Percentiles rank a stretch among this genome's conserved stretches.
These are phyloP conservation scores for Periplaneta americana DNA, from an alignment of 1,140 invertebrate species.

Conservation along the genomic window DNA sequence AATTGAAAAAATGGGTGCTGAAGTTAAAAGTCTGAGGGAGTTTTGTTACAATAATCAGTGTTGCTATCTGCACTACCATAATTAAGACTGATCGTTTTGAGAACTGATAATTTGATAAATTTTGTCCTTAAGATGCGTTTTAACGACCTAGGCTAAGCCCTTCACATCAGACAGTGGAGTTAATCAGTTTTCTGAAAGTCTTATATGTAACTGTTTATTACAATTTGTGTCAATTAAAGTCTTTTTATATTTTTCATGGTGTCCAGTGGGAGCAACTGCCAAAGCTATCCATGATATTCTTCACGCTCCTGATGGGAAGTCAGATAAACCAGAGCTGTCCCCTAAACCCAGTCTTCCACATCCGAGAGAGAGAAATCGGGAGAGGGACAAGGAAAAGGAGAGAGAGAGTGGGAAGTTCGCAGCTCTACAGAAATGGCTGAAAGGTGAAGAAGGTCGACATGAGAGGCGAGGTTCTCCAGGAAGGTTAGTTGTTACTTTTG, in stretches of 20 bases:
- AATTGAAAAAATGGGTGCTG: too few species aligned
- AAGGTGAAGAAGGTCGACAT: conserved; percentile 45
- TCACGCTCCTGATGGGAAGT: not conserved
- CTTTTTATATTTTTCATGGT: too few species aligned
- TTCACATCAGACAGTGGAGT: too few species aligned
- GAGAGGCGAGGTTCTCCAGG: conserved; percentile 31
- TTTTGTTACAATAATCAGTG: too few species aligned
- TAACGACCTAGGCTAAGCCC: too few species aligned
- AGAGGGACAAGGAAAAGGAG: conserved; percentile 17
- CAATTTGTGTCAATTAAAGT: not conserved
- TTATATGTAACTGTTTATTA: too few species aligned
- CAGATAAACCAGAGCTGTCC: conserved; percentile 8
- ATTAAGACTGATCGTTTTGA: too few species aligned
- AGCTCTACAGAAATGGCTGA: conserved; percentile 65
- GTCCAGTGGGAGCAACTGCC: not conserved
- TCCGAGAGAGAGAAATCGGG: conserved; percentile 22
- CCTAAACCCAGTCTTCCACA: conserved; percentile 24
- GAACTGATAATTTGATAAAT: too few species aligned
- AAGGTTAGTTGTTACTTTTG: conserved; percentile 32
- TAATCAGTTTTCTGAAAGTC: too few species aligned
- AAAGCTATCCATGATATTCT: not conserved
- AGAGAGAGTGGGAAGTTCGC: conserved; percentile 49
- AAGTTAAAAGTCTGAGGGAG: too few species aligned
- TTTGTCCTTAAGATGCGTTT: too few species aligned
- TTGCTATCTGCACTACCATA: too few species aligned